Percentiles rank a stretch among this genome's conserved stretches.
These are phyloP conservation scores for Conus ventricosus DNA, from an alignment of 1,140 invertebrate genomes.

Conservation along the genomic window DNA sequence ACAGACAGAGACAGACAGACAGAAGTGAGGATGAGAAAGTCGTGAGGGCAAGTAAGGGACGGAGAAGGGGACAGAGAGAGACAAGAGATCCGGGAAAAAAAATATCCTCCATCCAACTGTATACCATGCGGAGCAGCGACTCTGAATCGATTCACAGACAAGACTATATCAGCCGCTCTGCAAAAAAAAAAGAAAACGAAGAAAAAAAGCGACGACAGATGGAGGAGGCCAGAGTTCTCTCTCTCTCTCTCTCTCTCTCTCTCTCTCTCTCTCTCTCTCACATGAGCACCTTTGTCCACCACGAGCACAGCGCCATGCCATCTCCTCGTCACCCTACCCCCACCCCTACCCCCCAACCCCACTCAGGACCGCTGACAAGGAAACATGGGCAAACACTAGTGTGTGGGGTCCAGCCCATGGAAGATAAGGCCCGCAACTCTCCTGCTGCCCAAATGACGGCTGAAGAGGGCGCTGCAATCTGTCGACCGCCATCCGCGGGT, in stretches of 20 bases:
- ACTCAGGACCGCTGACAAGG: no score
- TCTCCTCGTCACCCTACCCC: background rate
- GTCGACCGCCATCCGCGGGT: constrained; percentile 12
- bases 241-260: no score
- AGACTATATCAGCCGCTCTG: no score
- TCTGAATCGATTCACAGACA: background rate
- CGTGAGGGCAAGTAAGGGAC: background rate
- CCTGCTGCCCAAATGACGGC: background rate
- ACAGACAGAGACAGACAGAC: no score
- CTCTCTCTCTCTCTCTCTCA: no score
- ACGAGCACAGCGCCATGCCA: background rate
- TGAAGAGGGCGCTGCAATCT: constrained; percentile 25
- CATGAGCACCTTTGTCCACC: background rate
- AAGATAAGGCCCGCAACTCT: constrained; percentile 17
- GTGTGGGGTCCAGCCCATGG: background rate
- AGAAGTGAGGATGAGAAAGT: no score
- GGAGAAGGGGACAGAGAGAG: background rate
- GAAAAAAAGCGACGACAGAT: no score
- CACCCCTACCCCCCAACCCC: no score
- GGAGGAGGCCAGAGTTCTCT: no score
- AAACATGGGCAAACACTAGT: background rate
- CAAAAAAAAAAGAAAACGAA: no score
- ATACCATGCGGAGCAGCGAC: background rate
- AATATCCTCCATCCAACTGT: background rate
- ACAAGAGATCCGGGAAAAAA: background rate